Evolutionary conservation across 2,113 vertebrate genomes (phyloP), one percentile per base, ranked within the genome.

Genomic region (Rhea americana): DNA sequence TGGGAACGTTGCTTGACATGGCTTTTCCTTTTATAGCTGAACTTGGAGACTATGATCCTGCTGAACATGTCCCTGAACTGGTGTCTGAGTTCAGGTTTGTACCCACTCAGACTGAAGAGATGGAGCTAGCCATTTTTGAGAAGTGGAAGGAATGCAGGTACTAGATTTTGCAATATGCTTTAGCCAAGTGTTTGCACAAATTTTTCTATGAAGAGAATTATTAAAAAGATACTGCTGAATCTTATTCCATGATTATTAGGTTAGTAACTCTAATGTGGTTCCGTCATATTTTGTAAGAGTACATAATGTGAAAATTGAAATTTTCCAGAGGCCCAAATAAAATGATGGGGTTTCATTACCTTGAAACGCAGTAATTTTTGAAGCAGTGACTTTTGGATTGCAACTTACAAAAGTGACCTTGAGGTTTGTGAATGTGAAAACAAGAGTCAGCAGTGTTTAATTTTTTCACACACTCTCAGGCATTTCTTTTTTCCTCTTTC

Each of bases 101-200:
- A 65, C 99, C 99, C 7, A 97, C 98, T 55, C 99, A 99, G 98
- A 99, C 98, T 2, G 99, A 99, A 93, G 98, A 99, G 15, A 98
- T 99, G 98, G 99, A 99, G 94, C 91, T 98, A 10, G 98, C 99
- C 15, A 97, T 99, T 92, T 99, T 98, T 96, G 99, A 98, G 45
- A 97, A 98, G 55, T 99, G 99, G 99, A 99, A 99, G 82, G 99
- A 99, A 86, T 99, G 98, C 98, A 99, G 99, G 99, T 99, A 96
- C 72, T 78, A 24, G 15, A 77, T 48, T 47, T 81, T 71, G 5
- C 43, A 50, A 48, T 58, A 39, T 7, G 13, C 19, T 19, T 39
- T 82, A 21, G 58, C 41, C 55, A 50, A 6, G 41, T 45, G 8
- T 59, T 90, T 20, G 39, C 56, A 26, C 15, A 56, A 22, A 26